Evolutionary conservation across 2,888 invertebrate species (phyloP).

Genomic region (Omphaloscelis lunosa): DNA sequence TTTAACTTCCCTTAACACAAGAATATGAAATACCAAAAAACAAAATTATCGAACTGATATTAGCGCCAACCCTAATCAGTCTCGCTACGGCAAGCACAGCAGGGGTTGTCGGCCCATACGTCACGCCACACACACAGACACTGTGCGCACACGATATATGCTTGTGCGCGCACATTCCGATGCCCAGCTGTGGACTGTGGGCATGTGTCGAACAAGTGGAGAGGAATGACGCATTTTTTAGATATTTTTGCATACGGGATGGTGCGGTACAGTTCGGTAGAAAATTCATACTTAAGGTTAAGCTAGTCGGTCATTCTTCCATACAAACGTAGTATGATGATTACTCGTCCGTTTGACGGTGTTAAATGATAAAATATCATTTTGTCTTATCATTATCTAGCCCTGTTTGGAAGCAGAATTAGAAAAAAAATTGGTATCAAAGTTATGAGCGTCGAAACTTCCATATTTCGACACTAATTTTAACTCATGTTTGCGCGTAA

Average conservation of each 20-base stretch:
- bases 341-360: too few species aligned
- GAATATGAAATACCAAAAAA: background rate
- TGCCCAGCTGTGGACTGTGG: constrained; percentile 71
- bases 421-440: too few species aligned
- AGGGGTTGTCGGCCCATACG: constrained; percentile 80
- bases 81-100: constrained; percentile 76
- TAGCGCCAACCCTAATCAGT: constrained; percentile 70
- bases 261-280: constrained; percentile 6
- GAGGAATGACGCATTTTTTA: constrained; percentile 53
- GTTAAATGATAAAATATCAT: too few species aligned
- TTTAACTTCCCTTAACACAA: background rate
- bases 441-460: too few species aligned
- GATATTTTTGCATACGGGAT: constrained; percentile 54
- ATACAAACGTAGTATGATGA: too few species aligned
- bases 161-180: constrained; percentile 69
- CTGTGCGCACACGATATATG: constrained; percentile 1
- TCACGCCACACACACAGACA: constrained; percentile 67
- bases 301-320: too few species aligned
- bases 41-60: background rate
- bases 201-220: constrained; percentile 69
- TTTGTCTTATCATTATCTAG: too few species aligned
- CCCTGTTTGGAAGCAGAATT: too few species aligned
- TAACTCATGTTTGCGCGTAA: too few species aligned
- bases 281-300: background rate
- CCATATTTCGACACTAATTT: too few species aligned